phyloP scores from a whole-genome alignment of 1,140 invertebrate genomes.

The Rhagoletis zephyria region DNA sequence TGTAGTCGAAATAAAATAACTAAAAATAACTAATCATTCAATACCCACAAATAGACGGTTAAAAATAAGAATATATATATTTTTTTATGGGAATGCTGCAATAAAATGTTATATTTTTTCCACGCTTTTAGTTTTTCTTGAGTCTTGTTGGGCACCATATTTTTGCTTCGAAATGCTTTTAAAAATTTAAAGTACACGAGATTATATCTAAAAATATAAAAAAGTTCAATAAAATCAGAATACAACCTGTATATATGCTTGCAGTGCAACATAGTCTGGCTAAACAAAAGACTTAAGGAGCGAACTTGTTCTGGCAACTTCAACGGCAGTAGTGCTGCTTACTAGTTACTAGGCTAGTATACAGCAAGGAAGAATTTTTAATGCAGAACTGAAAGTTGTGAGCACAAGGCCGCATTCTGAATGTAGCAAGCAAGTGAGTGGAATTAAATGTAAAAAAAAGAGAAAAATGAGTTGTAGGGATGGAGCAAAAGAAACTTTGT shows the following conservation, averaged over 20 bases:
- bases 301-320: conserved; percentile 62
- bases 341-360: neutral
- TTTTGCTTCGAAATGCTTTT: too few relatives aligned
- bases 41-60: too few relatives aligned
- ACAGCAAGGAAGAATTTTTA: neutral
- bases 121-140: too few relatives aligned
- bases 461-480: neutral
- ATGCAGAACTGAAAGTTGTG: neutral
- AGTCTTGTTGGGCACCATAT: too few relatives aligned
- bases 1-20: too few relatives aligned
- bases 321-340: neutral
- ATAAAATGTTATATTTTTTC: too few relatives aligned
- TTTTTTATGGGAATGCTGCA: too few relatives aligned
- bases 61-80: too few relatives aligned
- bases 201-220: neutral
- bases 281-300: conserved; percentile 68
- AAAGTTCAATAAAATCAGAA: neutral
- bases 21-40: too few relatives aligned
- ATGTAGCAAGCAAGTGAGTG: neutral
- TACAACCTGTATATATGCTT: neutral
- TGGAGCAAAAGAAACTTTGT: neutral
- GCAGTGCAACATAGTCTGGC: neutral
- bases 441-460: neutral
- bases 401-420: neutral
- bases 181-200: neutral